Evolutionary conservation across 2,797 vertebrate genomes (phyloP).

Genomic region (Myripristis murdjan): DNA sequence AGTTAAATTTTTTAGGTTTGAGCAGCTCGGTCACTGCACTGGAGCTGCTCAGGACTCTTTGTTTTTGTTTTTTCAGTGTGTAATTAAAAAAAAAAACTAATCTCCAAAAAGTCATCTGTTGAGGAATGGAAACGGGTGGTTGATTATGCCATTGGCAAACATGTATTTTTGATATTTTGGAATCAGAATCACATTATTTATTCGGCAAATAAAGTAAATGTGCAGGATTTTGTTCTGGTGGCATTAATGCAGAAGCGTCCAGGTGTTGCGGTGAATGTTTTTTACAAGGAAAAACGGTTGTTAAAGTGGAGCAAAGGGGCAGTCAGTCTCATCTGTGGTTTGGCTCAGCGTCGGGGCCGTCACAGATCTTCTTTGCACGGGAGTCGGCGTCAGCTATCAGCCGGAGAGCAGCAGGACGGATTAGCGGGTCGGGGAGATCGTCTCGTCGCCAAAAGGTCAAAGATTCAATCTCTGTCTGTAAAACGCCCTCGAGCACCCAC

Average conservation of each 20-base stretch:
- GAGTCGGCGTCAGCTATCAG: not conserved
- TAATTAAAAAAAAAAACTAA: constrained; percentile 10
- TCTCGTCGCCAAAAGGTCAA: constrained; percentile 36
- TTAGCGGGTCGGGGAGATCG: constrained; percentile 7
- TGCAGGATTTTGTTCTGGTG: not conserved
- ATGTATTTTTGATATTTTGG: constrained; percentile 34
- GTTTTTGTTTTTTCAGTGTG: constrained; percentile 21
- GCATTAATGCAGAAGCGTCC: not conserved
- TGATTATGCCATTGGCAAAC: constrained; percentile 17
- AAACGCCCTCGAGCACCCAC: too few species aligned
- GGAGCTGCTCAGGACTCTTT: not conserved
- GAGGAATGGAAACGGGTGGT: constrained; percentile 13
- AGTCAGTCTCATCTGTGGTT: too few species aligned
- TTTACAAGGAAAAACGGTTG: too few species aligned
- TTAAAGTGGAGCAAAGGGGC: too few species aligned
- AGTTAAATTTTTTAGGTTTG: too few species aligned
- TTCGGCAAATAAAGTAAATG: constrained; percentile 9
- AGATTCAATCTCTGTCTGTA: constrained; percentile 12
- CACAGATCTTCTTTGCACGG: too few species aligned
- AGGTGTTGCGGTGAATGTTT: too few species aligned
- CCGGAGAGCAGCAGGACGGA: constrained; percentile 15
- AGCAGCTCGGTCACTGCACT: too few species aligned
- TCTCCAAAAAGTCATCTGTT: constrained; percentile 5
- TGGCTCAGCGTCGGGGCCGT: too few species aligned
- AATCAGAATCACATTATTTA: not conserved